Conservation (phyloP, 2,888 invertebrate species). For the Drepana falcataria region DNA sequence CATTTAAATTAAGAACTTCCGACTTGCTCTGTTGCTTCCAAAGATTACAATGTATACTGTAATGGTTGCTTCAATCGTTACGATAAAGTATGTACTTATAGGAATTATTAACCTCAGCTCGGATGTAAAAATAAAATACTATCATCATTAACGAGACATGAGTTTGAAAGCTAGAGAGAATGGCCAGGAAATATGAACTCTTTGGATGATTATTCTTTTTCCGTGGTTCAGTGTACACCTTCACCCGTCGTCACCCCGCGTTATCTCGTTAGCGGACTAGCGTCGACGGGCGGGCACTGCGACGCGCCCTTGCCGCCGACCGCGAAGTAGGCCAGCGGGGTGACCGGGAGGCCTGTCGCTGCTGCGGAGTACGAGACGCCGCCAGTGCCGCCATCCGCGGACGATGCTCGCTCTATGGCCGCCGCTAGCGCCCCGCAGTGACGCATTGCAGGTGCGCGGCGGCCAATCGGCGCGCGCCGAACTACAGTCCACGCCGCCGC, state of each 20-base stretch:
- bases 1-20: no score
- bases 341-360: constrained; percentile 31
- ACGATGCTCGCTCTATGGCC: constrained; percentile 30
- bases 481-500: constrained; percentile 86
- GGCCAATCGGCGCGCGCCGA: constrained; percentile 86
- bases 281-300: constrained; percentile 43
- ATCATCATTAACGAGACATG: no score
- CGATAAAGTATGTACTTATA: no score
- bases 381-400: constrained; percentile 25
- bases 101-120: no score
- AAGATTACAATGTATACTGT: no score
- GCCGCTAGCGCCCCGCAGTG: constrained; percentile 76
- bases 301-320: constrained; percentile 40
- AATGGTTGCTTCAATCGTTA: no score
- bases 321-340: constrained; percentile 55
- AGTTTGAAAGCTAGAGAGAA: no score
- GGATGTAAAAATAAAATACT: no score
- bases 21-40: no score
- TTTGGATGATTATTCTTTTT: no score
- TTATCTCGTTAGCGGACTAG: constrained; percentile 41
- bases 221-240: constrained; percentile 8
- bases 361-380: constrained; percentile 29
- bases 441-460: constrained; percentile 92
- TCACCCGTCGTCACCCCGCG: constrained; percentile 25
- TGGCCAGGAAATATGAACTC: no score